phyloP scores from a whole-genome alignment of 1,140 invertebrate genomes.

The Ditylenchus dipsaci region DNA sequence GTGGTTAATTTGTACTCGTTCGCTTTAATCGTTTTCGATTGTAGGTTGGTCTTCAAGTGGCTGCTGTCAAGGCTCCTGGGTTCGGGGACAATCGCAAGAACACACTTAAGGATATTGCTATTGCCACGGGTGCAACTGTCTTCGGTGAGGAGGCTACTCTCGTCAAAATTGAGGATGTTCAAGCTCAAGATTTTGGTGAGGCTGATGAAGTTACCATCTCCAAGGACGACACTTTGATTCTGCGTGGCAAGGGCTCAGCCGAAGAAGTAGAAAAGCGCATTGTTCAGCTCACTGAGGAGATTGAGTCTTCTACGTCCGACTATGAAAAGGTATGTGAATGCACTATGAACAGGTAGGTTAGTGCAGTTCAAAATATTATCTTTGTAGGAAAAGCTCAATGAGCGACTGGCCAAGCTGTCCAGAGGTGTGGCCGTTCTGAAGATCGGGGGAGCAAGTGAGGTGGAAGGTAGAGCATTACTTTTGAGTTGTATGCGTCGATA shows the following conservation, averaged over 20 bases:
- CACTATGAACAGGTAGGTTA: not conserved
- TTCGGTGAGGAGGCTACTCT: slow-evolving; percentile 96
- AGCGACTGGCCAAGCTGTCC: slow-evolving; percentile 85
- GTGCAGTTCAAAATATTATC: not conserved
- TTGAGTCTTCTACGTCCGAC: slow-evolving; percentile 86
- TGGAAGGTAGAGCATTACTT: slow-evolving; percentile 66
- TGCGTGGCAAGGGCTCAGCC: slow-evolving; percentile 82
- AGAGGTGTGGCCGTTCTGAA: slow-evolving; percentile 90
- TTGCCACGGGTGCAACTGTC: slow-evolving; percentile 89
- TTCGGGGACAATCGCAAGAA: slow-evolving; percentile 98
- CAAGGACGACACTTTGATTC: slow-evolving; percentile 92
- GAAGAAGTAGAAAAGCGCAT: slow-evolving; percentile 80
- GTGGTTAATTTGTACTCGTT: slow-evolving; percentile 56
- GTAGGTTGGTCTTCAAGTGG: slow-evolving; percentile 70
- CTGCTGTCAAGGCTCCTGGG: slow-evolving; percentile 96
- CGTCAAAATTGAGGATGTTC: slow-evolving; percentile 88
- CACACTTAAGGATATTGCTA: slow-evolving; percentile 93
- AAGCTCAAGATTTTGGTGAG: slow-evolving; percentile 73
- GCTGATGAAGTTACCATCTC: slow-evolving; percentile 93
- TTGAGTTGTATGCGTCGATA: too few species aligned
- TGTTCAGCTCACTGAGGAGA: slow-evolving; percentile 88
- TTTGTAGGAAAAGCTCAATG: slow-evolving; percentile 81
- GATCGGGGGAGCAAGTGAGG: slow-evolving; percentile 90
- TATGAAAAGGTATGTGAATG: slow-evolving; percentile 78
- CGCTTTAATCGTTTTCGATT: not conserved